Percentiles rank a stretch among this genome's conserved stretches.
phyloP scores from a whole-genome alignment of 92 coral and sea anemone genomes.

The Hydrozoanthus gracilis region DNA sequence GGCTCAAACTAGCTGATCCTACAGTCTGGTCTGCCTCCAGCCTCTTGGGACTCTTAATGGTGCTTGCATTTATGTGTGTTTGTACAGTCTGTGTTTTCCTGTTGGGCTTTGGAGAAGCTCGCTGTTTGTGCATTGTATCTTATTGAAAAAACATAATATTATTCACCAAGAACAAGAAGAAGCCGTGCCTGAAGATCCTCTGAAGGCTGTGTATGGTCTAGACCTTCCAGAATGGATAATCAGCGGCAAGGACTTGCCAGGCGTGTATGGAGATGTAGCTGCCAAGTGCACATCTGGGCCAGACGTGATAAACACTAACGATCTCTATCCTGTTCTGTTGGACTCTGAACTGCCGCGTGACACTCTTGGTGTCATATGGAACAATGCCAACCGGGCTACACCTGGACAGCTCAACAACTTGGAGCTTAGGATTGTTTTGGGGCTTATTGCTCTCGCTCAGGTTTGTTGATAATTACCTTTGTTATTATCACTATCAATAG shows the following conservation, averaged over 20 bases:
- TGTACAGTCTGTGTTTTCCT: too few species aligned
- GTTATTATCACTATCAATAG: neutral
- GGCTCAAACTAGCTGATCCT: too few species aligned
- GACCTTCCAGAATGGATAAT: conserved; percentile 88
- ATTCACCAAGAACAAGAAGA: conserved; percentile 52
- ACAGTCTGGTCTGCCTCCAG: too few species aligned
- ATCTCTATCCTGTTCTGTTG: conserved; percentile 80
- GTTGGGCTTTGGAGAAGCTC: neutral
- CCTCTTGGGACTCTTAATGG: too few species aligned
- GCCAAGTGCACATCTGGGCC: conserved; percentile 62
- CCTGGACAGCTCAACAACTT: conserved; percentile 88
- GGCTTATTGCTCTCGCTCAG: conserved; percentile 96
- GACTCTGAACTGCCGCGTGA: conserved; percentile 91
- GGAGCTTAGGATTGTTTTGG: conserved; percentile 89
- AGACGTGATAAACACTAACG: conserved; percentile 79
- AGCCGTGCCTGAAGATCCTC: conserved; percentile 62
- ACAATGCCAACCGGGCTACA: conserved; percentile 71
- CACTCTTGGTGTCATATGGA: conserved; percentile 92
- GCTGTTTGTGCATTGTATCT: neutral
- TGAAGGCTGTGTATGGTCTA: conserved; percentile 75
- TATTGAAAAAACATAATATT: neutral
- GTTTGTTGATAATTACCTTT: conserved; percentile 37
- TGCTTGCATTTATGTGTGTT: too few species aligned
- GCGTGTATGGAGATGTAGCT: conserved; percentile 82
- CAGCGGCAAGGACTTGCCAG: conserved; percentile 77